A percentile compares a stretch with the other conserved stretches of the same genome.
phyloP scores from a whole-genome alignment of 2,888 invertebrate species.

The Cataglyphis rosenhaueri region DNA sequence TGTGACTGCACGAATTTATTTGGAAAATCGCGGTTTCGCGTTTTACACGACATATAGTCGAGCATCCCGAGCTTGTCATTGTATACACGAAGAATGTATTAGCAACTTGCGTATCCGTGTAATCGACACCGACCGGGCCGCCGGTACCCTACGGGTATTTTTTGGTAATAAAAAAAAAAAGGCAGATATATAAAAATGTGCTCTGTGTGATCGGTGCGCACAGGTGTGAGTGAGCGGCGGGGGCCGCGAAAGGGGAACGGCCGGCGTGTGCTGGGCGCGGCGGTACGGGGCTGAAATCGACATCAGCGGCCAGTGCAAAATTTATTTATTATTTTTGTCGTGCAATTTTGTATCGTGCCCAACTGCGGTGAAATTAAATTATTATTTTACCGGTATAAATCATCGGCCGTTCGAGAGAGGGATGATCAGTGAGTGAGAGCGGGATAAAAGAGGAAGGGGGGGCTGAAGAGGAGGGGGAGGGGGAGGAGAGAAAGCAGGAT shows the following conservation, averaged over 20 bases:
- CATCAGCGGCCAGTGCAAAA: constrained; percentile 81
- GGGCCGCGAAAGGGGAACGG: constrained; percentile 49
- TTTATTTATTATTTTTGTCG: constrained; percentile 86
- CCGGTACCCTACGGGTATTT: constrained; percentile 60
- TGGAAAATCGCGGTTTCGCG: constrained; percentile 45
- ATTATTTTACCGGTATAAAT: constrained; percentile 85
- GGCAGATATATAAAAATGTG: constrained; percentile 67
- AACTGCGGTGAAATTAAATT: constrained; percentile 85
- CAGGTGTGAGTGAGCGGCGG: constrained; percentile 68
- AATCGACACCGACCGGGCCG: constrained; percentile 62
- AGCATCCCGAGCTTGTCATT: constrained; percentile 47
- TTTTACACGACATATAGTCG: constrained; percentile 51
- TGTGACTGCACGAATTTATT: constrained; percentile 51
- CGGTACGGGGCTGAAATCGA: constrained; percentile 78
- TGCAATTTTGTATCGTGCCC: constrained; percentile 84
- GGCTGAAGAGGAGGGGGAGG: background rate
- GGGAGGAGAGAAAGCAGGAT: constrained; percentile 22
- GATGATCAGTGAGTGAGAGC: constrained; percentile 58
- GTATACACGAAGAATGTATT: constrained; percentile 50
- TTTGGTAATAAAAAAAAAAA: constrained; percentile 62
- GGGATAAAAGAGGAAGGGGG: constrained; percentile 23
- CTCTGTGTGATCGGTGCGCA: constrained; percentile 66
- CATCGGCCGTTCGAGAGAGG: constrained; percentile 73
- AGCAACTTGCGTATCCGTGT: constrained; percentile 59
- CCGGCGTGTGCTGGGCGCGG: constrained; percentile 58